A percentile compares a stretch with the other conserved stretches of the same genome.
Evolutionary conservation across 1,140 invertebrate genomes (phyloP).

Genomic region (Drosophila orosa): DNA sequence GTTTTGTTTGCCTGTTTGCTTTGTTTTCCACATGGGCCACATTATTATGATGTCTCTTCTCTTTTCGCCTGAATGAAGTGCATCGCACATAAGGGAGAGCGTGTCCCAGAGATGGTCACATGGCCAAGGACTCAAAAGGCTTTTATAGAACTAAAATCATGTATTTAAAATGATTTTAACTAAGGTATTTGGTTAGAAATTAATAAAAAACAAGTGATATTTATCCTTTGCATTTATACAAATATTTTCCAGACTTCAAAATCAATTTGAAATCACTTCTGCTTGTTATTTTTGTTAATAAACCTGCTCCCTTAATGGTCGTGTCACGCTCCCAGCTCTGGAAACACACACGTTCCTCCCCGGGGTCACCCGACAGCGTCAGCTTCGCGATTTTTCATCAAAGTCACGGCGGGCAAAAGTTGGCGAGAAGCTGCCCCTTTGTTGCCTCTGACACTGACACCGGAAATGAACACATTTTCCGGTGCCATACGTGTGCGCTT

Average conservation of each 20-base stretch:
- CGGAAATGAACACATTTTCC: conserved; percentile 83
- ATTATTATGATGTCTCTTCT: conserved; percentile 67
- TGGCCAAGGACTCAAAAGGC: not conserved
- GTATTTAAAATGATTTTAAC: too few species aligned
- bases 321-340: conserved; percentile 37
- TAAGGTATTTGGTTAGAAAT: too few species aligned
- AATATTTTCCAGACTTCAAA: not conserved
- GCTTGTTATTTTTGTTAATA: not conserved
- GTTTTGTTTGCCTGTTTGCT: conserved; percentile 64
- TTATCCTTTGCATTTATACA: too few species aligned
- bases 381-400: conserved; percentile 64
- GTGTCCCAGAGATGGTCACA: conserved; percentile 13
- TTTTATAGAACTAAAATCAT: not conserved
- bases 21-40: conserved; percentile 66
- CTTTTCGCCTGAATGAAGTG: conserved; percentile 63
- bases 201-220: too few species aligned
- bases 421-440: conserved; percentile 56
- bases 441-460: conserved; percentile 75
- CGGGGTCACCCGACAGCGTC: conserved; percentile 35
- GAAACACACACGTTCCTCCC: conserved; percentile 17
- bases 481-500: conserved; percentile 57
- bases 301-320: not conserved
- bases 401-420: conserved; percentile 61
- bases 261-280: too few species aligned
- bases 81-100: conserved; percentile 47